These are phyloP conservation scores for Oopsacas minuta DNA, from an alignment of 37 sponge, comb jelly and placozoan species.

Conservation along the genomic window DNA sequence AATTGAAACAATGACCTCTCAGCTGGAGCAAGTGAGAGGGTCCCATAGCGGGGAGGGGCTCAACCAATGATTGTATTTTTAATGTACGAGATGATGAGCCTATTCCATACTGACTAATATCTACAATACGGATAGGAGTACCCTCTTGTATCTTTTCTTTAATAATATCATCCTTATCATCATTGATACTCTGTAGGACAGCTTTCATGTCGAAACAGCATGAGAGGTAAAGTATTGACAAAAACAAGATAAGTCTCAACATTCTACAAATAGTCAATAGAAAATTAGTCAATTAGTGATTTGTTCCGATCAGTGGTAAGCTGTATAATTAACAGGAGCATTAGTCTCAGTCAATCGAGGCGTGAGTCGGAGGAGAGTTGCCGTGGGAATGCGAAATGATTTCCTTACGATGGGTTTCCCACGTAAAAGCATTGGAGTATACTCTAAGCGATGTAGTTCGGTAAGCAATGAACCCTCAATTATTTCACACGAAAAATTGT, in stretches of 20 bases:
- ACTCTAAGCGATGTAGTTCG: too few relatives aligned
- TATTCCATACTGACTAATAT: not conserved
- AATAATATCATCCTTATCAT: not conserved
- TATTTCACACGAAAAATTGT: too few relatives aligned
- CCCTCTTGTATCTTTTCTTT: not conserved
- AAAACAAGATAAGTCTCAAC: not conserved
- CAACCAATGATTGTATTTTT: not conserved
- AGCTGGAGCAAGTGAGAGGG: not conserved
- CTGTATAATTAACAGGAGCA: too few relatives aligned
- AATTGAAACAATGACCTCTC: not conserved
- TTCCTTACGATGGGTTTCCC: too few relatives aligned
- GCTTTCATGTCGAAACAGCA: not conserved
- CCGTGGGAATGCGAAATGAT: too few relatives aligned
- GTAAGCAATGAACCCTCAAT: too few relatives aligned
- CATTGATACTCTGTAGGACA: not conserved
- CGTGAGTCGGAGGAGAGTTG: too few relatives aligned
- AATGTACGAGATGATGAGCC: not conserved
- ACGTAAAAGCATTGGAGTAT: too few relatives aligned
- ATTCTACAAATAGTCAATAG: too few relatives aligned
- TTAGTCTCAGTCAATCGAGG: too few relatives aligned
- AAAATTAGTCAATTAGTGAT: too few relatives aligned
- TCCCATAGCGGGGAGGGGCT: not conserved
- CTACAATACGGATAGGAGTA: not conserved
- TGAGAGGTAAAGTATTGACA: not conserved
- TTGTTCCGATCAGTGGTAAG: too few relatives aligned